A percentile compares a stretch with the other conserved stretches of the same genome.
Evolutionary conservation across 2,113 vertebrate genomes (phyloP).

Genomic region (Pogona vitticeps): DNA sequence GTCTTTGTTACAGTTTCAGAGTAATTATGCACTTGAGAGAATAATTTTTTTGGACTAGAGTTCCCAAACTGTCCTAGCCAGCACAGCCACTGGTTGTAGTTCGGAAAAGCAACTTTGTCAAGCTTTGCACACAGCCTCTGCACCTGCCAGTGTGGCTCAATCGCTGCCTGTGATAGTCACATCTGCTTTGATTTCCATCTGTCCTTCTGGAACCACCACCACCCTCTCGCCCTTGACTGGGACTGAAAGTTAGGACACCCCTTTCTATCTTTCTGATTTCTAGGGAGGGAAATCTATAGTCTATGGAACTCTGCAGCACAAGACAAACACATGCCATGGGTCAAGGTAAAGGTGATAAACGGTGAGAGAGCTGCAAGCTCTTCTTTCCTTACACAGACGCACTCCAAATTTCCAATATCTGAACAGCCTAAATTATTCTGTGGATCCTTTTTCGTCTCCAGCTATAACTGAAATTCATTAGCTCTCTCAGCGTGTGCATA

Average conservation of each 20-base stretch:
- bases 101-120: no score
- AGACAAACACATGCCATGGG: no score
- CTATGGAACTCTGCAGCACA: no score
- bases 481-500: slow-evolving; percentile 17
- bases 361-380: no score
- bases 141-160: not conserved
- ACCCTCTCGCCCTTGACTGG: not conserved
- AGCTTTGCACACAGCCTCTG: no score
- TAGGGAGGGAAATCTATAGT: not conserved
- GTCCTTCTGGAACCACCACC: not conserved
- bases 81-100: no score
- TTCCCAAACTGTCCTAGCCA: not conserved
- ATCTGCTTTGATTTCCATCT: not conserved
- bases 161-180: not conserved
- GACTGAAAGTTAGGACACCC: not conserved
- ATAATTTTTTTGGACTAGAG: not conserved
- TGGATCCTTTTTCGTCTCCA: not conserved
- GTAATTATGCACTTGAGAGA: not conserved
- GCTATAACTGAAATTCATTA: not conserved
- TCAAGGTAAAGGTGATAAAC: no score
- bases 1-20: not conserved
- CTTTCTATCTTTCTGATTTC: not conserved
- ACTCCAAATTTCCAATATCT: not conserved
- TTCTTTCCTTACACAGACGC: no score
- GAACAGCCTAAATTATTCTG: not conserved